phyloP scores from a whole-genome alignment of 2,113 vertebrate species.

The Psittacula cyanocephala region DNA sequence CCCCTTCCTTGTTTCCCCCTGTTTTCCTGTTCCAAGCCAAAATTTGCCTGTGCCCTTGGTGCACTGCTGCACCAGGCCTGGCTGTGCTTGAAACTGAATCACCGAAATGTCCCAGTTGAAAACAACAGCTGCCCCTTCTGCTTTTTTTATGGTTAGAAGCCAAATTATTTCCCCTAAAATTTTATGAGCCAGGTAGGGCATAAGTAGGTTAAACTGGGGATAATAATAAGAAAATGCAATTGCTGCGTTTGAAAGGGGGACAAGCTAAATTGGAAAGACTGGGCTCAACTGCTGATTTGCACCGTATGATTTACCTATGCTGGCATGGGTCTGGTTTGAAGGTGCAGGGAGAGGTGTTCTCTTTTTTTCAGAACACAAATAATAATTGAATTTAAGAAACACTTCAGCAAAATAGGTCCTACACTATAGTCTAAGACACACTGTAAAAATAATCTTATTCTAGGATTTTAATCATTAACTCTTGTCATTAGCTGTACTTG shows the following conservation, averaged over 20 bases:
- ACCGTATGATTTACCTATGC: fast-evolving
- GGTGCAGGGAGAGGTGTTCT: not conserved
- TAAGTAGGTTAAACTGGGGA: not conserved
- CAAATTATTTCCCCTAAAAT: not conserved
- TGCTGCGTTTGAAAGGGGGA: not conserved
- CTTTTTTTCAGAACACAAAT: not conserved
- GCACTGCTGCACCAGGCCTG: not conserved
- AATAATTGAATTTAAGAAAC: not conserved
- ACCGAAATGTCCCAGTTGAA: not conserved
- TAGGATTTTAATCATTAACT: not conserved
- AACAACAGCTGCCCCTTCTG: not conserved
- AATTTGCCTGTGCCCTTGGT: not conserved
- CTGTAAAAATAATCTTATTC: not conserved
- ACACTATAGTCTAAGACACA: not conserved
- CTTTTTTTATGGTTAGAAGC: not conserved
- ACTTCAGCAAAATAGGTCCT: not conserved
- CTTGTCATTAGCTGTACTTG: not conserved
- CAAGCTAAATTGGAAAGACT: not conserved
- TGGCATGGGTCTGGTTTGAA: not conserved
- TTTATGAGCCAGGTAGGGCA: not conserved
- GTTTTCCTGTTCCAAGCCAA: not conserved
- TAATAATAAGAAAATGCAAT: not conserved
- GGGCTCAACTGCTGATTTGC: not conserved
- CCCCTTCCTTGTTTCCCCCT: not conserved
- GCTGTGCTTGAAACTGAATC: not conserved